Percentiles rank a stretch among this genome's conserved stretches.
Evolutionary conservation across 2,888 invertebrate species (phyloP).

Genomic region (Pyralis farinalis): DNA sequence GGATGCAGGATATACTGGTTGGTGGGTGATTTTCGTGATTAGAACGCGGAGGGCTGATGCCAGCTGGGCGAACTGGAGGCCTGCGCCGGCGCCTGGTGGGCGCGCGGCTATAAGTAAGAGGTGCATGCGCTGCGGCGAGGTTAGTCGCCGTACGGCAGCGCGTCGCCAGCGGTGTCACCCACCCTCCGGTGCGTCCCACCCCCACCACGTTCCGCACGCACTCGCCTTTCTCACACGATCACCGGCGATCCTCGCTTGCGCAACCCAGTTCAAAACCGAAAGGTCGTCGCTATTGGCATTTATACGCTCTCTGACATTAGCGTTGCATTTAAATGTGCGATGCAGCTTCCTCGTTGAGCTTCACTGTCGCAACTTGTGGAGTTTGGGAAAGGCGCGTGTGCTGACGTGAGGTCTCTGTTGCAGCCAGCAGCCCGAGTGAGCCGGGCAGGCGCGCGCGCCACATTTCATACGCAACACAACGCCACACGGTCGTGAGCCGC

Average conservation of each 20-base stretch:
- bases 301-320: conserved; percentile 79
- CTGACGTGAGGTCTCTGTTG: conserved; percentile 73
- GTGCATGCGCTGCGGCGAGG: conserved; percentile 69
- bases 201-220: conserved; percentile 43
- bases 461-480: conserved; percentile 27
- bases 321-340: conserved; percentile 75
- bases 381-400: conserved; percentile 75
- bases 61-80: conserved; percentile 9
- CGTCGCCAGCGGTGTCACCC: conserved; percentile 63
- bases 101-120: conserved; percentile 76
- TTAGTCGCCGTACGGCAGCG: conserved; percentile 77
- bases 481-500: conserved; percentile 19
- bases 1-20: too few relatives aligned
- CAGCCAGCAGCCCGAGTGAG: conserved; percentile 62
- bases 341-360: conserved; percentile 77
- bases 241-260: conserved; percentile 73
- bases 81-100: conserved; percentile 40
- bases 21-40: not conserved
- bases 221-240: conserved; percentile 73
- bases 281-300: conserved; percentile 79
- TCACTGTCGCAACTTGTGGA: conserved; percentile 74
- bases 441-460: conserved; percentile 47
- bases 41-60: conserved; percentile 10
- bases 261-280: conserved; percentile 69
- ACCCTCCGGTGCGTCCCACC: conserved; percentile 56